phyloP scores from a whole-genome alignment of 2,113 vertebrate species.

The Danionella cerebrum region DNA sequence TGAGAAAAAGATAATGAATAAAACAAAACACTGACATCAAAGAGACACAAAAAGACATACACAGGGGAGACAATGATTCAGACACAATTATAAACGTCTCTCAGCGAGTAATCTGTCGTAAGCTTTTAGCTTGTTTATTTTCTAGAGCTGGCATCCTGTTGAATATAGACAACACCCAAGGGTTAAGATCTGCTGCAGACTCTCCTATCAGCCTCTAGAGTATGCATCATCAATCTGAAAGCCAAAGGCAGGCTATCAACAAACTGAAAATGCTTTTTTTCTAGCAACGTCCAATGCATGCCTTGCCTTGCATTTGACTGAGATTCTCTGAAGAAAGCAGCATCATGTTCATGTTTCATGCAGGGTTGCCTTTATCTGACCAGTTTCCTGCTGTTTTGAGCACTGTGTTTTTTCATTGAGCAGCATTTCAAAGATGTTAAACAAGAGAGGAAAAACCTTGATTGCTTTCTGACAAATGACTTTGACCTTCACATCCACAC shows the following conservation, averaged over 20 bases:
- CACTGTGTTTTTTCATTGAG: slow-evolving; percentile 5
- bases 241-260: background rate
- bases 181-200: background rate
- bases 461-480: slow-evolving; percentile 15
- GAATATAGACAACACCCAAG: slow-evolving; percentile 9
- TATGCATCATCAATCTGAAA: background rate
- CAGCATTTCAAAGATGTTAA: slow-evolving; percentile 46
- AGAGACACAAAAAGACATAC: background rate
- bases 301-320: background rate
- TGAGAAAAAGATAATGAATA: slow-evolving; percentile 36
- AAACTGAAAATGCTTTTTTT: background rate
- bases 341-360: slow-evolving; percentile 3
- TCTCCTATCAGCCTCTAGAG: background rate
- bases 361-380: slow-evolving; percentile 2
- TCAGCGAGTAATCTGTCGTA: background rate
- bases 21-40: slow-evolving; percentile 9
- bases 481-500: slow-evolving; percentile 15
- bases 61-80: background rate
- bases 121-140: background rate
- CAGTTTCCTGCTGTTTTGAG: background rate
- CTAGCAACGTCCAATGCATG: slow-evolving; percentile 6
- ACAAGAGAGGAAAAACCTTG: slow-evolving; percentile 8
- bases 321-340: background rate
- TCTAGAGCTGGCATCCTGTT: background rate
- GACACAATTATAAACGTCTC: background rate